Conservation (phyloP, 1,140 invertebrate species). For the Aleiodes sp. region DNA sequence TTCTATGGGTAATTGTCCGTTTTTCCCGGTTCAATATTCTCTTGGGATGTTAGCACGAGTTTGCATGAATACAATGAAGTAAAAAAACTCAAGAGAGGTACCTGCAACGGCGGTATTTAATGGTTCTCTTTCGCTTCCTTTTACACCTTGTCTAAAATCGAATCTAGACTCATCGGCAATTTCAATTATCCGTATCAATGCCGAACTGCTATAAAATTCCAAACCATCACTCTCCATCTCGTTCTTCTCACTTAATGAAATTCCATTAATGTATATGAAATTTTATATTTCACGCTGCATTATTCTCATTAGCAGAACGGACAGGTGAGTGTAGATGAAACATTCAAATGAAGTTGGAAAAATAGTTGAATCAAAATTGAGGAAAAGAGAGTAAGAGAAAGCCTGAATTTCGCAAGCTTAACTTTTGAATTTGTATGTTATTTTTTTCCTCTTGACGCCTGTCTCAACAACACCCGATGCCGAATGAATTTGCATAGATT, state of each 20-base stretch:
- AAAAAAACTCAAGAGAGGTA: not conserved
- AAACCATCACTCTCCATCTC: not conserved
- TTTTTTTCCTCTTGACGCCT: not conserved
- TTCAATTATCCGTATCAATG: conserved; percentile 36
- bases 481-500: conserved; percentile 50
- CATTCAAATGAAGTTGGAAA: not conserved
- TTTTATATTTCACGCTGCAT: conserved; percentile 44
- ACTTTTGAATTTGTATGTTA: not conserved
- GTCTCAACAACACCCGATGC: conserved; percentile 31
- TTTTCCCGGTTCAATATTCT: not conserved
- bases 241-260: conserved; percentile 4
- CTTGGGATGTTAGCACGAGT: not conserved
- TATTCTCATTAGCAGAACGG: conserved; percentile 40
- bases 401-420: not conserved
- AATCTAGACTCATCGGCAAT: conserved; percentile 40
- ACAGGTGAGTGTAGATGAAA: conserved; percentile 40
- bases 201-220: not conserved
- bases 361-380: not conserved
- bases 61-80: not conserved
- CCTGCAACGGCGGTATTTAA: conserved; percentile 17
- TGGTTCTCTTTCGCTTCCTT: conserved; percentile 3
- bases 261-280: conserved; percentile 30
- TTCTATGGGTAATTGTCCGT: conserved; percentile 13
- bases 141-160: conserved; percentile 44
- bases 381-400: not conserved